Base-by-base conservation (phyloP, 2,113 vertebrate genomes). In the Phocoena phocoena region DNA sequence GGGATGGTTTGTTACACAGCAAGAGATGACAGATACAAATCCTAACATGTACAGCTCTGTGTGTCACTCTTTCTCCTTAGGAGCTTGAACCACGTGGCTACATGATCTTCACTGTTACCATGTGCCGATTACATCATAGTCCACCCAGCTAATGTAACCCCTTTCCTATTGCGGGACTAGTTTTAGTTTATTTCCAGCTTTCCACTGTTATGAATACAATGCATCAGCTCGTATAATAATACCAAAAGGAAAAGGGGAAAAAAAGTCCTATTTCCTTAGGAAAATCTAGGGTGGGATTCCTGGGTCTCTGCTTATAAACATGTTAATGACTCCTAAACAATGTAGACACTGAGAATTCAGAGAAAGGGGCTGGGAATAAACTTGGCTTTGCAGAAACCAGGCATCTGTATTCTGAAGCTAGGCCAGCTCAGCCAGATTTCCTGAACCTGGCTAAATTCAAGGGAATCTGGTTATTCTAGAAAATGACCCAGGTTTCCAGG, bases 191-290 rank as follows among this genome's bases (percentile, higher is more conserved):
- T 82, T 90, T 92, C 91, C 67, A 89, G 91, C 62, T 97, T 97
- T 92, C 96, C 95, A 93, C 79, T 63, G 85, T 79, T 82, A 58
- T 1, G 73, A 82, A 94, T 44, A 96, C 76, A 82, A 89, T 53
- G 74, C 94, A 36, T 62, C 38, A 71, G 41, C 65, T 82, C 50
- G 36, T 20, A 65, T 18, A 58, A 94, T 28, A 60, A 80, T 31
- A 96, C 70, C 58, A n/a, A 62, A 84, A 55, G 85, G 91, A 55
- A 87, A 74, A 50, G 15, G 65, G 65, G 2, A 10, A 10, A 17
- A 65, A 70, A 53, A 47, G 89, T 77, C 82, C 82, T 68, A 53
- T 95, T 95, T 97, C 96, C 93, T 94, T 93, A 93, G 91, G 82
- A 96, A 97, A 97, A 95, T 62, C 44, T 10, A 47, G 55, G 82